These are phyloP conservation scores for Turdus rufiventris DNA, from an alignment of 2,113 vertebrate genomes.

Conservation along the genomic window DNA sequence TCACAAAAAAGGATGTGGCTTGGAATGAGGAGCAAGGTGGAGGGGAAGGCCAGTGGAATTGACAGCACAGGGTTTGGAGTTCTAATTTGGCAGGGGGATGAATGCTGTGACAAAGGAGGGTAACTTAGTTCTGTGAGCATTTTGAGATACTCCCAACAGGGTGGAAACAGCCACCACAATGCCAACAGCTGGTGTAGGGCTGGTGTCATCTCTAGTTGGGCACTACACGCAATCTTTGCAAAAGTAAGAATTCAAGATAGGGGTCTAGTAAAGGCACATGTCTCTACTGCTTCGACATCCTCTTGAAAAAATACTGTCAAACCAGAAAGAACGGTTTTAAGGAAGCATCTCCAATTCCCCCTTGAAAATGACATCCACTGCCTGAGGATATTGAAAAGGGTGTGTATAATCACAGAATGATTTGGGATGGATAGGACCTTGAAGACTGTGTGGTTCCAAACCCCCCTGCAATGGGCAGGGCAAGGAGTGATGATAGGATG, in stretches of 20 bases:
- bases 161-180: background rate
- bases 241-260: background rate
- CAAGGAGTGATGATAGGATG: background rate
- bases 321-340: background rate
- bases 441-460: background rate
- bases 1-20: background rate
- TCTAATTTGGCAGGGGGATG: background rate
- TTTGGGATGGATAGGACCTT: background rate
- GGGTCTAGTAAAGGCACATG: background rate
- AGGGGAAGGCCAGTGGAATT: background rate
- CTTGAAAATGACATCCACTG: background rate
- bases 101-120: background rate
- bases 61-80: background rate
- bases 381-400: background rate
- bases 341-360: background rate
- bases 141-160: background rate
- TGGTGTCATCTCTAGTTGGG: background rate
- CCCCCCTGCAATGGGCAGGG: background rate
- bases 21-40: background rate
- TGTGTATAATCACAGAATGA: background rate
- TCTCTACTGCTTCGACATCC: background rate
- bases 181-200: background rate
- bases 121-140: background rate
- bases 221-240: background rate
- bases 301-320: background rate